Conservation (phyloP, 1,140 invertebrate genomes). For the Aricia agestis region DNA sequence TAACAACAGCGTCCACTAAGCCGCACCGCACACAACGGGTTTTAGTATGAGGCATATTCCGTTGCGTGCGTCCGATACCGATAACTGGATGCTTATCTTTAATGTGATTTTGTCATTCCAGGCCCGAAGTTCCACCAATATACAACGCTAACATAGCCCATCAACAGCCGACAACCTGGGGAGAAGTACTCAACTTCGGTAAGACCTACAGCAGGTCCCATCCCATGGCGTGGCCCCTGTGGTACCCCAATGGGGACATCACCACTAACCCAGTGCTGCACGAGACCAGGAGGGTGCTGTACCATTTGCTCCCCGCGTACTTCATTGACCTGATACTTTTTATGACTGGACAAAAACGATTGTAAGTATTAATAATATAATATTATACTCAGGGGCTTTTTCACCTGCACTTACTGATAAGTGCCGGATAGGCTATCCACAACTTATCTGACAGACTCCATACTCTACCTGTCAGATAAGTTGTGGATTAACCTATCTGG, state of each 20-base stretch:
- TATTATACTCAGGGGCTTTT: background rate
- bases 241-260: conserved; percentile 80
- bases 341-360: conserved; percentile 78
- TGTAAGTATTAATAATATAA: conserved; percentile 71
- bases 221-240: conserved; percentile 78
- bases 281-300: conserved; percentile 76
- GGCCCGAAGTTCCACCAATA: conserved; percentile 80
- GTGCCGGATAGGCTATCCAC: too few relatives aligned
- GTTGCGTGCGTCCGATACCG: too few relatives aligned
- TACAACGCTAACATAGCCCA: conserved; percentile 85
- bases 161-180: conserved; percentile 84
- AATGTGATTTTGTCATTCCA: conserved; percentile 58
- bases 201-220: conserved; percentile 62
- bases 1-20: too few relatives aligned
- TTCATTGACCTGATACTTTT: conserved; percentile 78
- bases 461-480: too few relatives aligned
- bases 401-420: too few relatives aligned
- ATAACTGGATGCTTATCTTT: too few relatives aligned
- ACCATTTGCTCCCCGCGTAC: conserved; percentile 80
- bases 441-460: too few relatives aligned
- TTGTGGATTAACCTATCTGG: too few relatives aligned
- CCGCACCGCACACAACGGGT: too few relatives aligned
- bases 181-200: conserved; percentile 83
- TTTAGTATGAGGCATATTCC: too few relatives aligned
- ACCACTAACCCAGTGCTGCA: conserved; percentile 76